Evolutionary conservation across 2,888 invertebrate genomes (phyloP), one percentile per base, ranked within the genome.

Genomic region (Myopa testacea): DNA sequence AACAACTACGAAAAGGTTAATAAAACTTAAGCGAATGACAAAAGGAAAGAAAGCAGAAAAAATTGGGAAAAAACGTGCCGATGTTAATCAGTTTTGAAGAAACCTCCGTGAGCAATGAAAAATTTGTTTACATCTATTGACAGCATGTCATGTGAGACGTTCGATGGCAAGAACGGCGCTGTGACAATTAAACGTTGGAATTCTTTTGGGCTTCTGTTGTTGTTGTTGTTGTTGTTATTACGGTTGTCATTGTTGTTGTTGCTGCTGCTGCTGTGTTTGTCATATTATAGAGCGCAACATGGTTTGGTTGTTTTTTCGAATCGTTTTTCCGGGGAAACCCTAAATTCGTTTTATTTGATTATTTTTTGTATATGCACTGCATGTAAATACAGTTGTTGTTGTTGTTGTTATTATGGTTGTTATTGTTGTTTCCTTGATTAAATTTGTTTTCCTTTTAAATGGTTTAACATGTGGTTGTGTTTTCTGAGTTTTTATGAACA

Each of bases 121-220:
- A 67, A 67, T 67, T 67, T 67, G 67, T 67, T 67, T 67, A 67
- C 67, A 67, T 67, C 37, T n/a, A 67, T 67, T 67, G 67, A 40
- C 67, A 67, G 40, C 67, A 67, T 67, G 40, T 67, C 40, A 45
- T 63, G 63, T 37, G 8, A 45, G 7, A 45, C 40, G n/a, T 16
- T 37, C 40, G 40, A n/a, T 40, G 16, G 6, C 40, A 16, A 16
- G n/a, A 67, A 40, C 38, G 34, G 65, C 34, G 65, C 34, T 37
- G 38, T 40, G 40, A 40, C 67, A 67, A 38, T 67, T 67, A 40
- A 67, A 67, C 40, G 67, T 37, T 37, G 19, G 37, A 63, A 4
- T 37, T 26, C 34, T n/a, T n/a, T 16, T 26, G 62, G 34, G 45
- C 4, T 45, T 45, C 45, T 45, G 1, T 0, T 8, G 45, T 45